phyloP scores from a whole-genome alignment of 2,888 invertebrate species.

The Parelbella ahira region DNA sequence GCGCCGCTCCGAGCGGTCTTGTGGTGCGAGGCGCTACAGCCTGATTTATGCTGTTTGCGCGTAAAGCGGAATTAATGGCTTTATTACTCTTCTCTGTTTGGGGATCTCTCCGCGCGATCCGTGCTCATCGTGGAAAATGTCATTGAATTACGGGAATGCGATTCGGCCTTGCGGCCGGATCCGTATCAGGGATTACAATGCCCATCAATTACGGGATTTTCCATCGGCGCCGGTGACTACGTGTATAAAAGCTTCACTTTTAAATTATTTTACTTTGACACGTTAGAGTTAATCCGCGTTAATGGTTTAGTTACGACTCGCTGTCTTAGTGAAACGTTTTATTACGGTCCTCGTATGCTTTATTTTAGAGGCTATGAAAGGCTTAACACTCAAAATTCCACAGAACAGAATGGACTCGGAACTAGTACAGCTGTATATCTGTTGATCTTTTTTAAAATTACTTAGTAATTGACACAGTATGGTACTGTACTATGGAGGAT shows the following conservation, averaged over 20 bases:
- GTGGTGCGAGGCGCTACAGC: conserved; percentile 66
- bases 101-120: conserved; percentile 46
- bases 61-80: conserved; percentile 79
- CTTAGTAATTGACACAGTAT: no score
- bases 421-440: conserved; percentile 11
- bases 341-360: conserved; percentile 25
- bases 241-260: conserved; percentile 20
- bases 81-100: conserved; percentile 76
- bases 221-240: conserved; percentile 4
- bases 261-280: conserved; percentile 22
- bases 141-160: conserved; percentile 22
- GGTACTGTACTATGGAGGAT: no score
- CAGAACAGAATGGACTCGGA: conserved; percentile 9
- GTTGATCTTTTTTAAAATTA: neutral
- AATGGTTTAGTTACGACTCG: conserved; percentile 24
- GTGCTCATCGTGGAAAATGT: conserved; percentile 23
- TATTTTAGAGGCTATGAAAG: conserved; percentile 25
- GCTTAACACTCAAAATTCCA: conserved; percentile 17
- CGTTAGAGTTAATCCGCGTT: conserved; percentile 21
- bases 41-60: conserved; percentile 80
- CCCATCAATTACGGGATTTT: conserved; percentile 17
- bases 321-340: conserved; percentile 26
- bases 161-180: conserved; percentile 27
- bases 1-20: conserved; percentile 57
- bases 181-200: conserved; percentile 17